Conservation (phyloP, 37 sponge, comb jelly and placozoan species). For the Haliclona indistincta region DNA sequence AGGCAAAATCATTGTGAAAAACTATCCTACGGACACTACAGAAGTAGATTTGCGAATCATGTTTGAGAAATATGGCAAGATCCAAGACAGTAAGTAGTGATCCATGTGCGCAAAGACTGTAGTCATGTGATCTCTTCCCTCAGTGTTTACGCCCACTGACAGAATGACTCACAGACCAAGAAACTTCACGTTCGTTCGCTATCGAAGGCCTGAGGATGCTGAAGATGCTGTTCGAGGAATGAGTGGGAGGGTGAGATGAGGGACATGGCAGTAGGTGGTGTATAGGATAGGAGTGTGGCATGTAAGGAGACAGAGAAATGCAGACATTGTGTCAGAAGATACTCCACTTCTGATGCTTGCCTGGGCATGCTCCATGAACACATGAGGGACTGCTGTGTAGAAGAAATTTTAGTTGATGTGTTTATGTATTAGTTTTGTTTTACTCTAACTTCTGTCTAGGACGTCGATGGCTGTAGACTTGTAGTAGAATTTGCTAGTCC, state of each 20-base stretch:
- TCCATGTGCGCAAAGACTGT: not conserved
- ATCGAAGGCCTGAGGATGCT: conserved; percentile 57
- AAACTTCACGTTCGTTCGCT: conserved; percentile 63
- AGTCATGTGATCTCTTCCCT: not conserved
- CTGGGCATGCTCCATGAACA: not conserved
- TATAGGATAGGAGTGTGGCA: not conserved
- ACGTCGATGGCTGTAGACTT: conserved; percentile 36
- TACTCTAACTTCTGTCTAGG: conserved; percentile 16
- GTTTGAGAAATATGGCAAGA: conserved; percentile 76
- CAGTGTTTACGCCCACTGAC: conserved; percentile 57
- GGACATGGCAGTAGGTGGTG: not conserved
- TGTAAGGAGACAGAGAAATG: not conserved
- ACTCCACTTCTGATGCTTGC: not conserved
- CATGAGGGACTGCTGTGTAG: too few species aligned
- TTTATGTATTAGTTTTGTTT: too few species aligned
- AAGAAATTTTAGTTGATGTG: too few species aligned
- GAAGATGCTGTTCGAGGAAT: conserved; percentile 60
- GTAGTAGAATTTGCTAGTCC: conserved; percentile 41
- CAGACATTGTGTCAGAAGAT: too few species aligned
- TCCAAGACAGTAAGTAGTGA: conserved; percentile 59
- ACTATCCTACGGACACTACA: conserved; percentile 48
- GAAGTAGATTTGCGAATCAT: conserved; percentile 46
- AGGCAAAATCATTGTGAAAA: conserved; percentile 58
- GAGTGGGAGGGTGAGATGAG: conserved; percentile 51
- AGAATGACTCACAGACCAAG: conserved; percentile 53